Evolutionary conservation across 1,140 invertebrate species (phyloP), one percentile per base, ranked within the genome.

Genomic region (Brachionus rotundiformis): DNA sequence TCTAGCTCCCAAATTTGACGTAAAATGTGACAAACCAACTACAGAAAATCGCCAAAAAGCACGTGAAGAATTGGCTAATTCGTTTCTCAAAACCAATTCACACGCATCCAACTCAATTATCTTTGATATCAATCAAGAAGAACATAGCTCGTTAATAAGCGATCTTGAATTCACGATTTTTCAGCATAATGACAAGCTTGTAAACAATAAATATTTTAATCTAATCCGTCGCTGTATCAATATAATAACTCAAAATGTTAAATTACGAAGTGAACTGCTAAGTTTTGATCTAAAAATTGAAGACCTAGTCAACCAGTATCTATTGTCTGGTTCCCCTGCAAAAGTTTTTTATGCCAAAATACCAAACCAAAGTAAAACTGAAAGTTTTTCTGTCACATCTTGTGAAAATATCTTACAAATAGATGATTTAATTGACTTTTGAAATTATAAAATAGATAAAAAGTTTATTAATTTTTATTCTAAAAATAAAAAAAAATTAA

Each of bases 1-100:
- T 59, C 10, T 79, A 8, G 59, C 47, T 3, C 76, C 76, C 23
- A 63, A 79, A 41, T 63, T 25, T 63, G 76, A 79, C 41, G 76
- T 79, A 6, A 79, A 79, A 63, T 79, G 76, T 63, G 76, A 79
- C 25, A 79, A 79, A 39, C 76, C 76, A 13, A 79, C 76, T 19
- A 79, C 76, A 0, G 76, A 79, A 79, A 54, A 13, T 23, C 44
- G 76, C n/a, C 76, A 79, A 79, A 63, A 54, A 59, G 44, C 76
- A 27, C 29, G 59, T 11, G 44, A 63, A 36, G 31, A 27, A 27
- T 27, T 79, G 25, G 31, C 3, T n/a, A 59, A 63, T 10, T 23
- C n/a, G 4, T 73, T 73, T 41, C n/a, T 73, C 0, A 41, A 44
- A 25, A 73, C 68, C 25, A 73, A 73, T 44, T 13, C 41, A 2